phyloP scores from a whole-genome alignment of 2,797 vertebrate species.

The Arrhamphus sclerolepis region DNA sequence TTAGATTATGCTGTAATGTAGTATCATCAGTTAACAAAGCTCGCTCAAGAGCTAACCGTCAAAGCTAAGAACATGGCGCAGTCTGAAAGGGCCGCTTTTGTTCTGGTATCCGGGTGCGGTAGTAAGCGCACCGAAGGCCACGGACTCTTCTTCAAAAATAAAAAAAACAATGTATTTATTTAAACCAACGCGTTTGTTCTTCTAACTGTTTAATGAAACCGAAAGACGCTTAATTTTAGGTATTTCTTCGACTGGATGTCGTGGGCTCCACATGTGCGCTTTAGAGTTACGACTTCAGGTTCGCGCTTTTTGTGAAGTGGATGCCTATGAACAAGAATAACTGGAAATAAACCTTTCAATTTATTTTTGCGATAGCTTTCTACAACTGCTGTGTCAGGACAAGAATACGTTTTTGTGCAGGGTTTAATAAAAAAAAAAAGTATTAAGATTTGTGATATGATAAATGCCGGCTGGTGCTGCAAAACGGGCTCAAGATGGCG shows the following conservation, averaged over 20 bases:
- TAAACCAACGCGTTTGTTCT: accelerated
- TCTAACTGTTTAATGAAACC: too few species aligned
- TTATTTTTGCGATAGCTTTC: too few species aligned
- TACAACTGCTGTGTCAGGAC: too few species aligned
- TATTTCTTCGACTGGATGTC: too few species aligned
- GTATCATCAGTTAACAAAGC: slow-evolving; percentile 7
- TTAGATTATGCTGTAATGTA: accelerated
- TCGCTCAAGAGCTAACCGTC: slow-evolving; percentile 37
- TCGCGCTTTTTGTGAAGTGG: slow-evolving; percentile 27
- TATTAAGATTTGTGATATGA: background rate
- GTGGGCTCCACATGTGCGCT: too few species aligned
- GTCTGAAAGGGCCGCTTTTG: slow-evolving; percentile 75
- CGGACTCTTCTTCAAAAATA: background rate
- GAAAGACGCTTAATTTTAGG: too few species aligned
- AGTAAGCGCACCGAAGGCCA: background rate
- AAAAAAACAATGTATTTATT: background rate
- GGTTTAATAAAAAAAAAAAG: too few species aligned
- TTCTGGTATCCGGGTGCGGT: slow-evolving; percentile 74
- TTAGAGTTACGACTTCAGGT: background rate
- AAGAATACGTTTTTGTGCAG: too few species aligned
- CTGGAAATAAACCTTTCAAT: too few species aligned
- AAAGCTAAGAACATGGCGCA: slow-evolving; percentile 71
- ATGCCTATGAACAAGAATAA: accelerated
- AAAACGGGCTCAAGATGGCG: slow-evolving; percentile 39
- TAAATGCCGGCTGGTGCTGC: background rate